Percentiles rank a stretch among this genome's conserved stretches.
Conservation (phyloP, 2,113 vertebrate genomes). For the Lonchura striata region DNA sequence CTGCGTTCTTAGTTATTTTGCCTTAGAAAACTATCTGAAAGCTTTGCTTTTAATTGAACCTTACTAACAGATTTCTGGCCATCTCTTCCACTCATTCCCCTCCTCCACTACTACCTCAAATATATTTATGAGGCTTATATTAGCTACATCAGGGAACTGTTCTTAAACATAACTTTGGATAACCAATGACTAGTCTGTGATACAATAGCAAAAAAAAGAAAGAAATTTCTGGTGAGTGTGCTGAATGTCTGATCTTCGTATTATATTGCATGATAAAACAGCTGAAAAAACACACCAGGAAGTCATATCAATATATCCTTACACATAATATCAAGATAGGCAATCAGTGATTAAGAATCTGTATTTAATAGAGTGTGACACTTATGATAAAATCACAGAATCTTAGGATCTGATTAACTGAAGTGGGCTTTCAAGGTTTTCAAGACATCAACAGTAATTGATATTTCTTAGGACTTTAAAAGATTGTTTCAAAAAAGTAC, state of each 20-base stretch:
- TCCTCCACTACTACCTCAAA: neutral
- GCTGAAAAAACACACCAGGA: neutral
- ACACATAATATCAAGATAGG: neutral
- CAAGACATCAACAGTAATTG: neutral
- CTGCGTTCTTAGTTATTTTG: neutral
- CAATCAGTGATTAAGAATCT: neutral
- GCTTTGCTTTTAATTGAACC: neutral
- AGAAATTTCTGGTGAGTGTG: neutral
- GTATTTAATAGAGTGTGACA: neutral
- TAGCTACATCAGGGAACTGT: neutral
- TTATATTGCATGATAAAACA: neutral
- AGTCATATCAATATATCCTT: neutral
- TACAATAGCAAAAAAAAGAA: neutral
- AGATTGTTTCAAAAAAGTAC: neutral
- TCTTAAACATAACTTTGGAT: neutral
- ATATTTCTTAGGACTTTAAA: neutral
- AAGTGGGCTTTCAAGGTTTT: neutral
- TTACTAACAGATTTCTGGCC: neutral
- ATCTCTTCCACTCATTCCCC: neutral
- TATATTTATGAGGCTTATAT: neutral
- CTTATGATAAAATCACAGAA: neutral
- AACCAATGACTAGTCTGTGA: neutral
- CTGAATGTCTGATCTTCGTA: neutral
- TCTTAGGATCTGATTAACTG: neutral
- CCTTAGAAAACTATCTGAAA: neutral